Base-by-base conservation (phyloP, 1,140 invertebrate genomes). In the Drosophila ogumai region DNA sequence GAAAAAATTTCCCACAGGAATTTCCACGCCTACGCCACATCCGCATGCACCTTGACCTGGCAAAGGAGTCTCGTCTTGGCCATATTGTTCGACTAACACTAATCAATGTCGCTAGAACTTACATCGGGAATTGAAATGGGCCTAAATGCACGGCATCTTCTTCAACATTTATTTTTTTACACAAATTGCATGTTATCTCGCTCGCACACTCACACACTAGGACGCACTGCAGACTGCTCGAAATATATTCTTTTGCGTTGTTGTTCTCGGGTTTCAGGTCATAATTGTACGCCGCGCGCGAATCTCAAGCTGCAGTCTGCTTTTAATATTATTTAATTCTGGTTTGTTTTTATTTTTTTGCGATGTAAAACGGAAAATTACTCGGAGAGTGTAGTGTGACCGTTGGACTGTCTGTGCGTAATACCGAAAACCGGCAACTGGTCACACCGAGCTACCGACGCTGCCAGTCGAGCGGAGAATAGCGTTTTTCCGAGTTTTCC, bases 1-100 rank as follows among this genome's bases (percentile, higher is more conserved):
- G 66, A 72, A 71, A 54, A 72, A 72, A 71, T 72, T 47, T 67
- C 68, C 54, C 68, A 72, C 68, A 72, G 66, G 68, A 72, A 72
- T 72, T 72, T 72, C 68, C 68, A 72, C 66, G 68, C 68, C 68
- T 72, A 72, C 68, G 52, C 46, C 61, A 66, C 43, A 66, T 46
- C 28, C 43, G 25, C 64, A 67, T 67, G 64, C 64, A 34, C 59
- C 58, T 47, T 19, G 41, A 67, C 61, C 46, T 46, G 12, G 13
- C 40, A 31, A 19, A 15, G 31, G 31, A 36, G 9, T 46, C 31
- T 34, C 8, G 25, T 38, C 32, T 41, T 34, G 22, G 5, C 38
- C 13, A 64, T 43, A 25, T 15, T 32, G 10, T 34, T 50, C n/a
- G 7, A 43, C 3, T 17, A 13, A 6, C 15, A 28, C 4, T 6